Conservation (phyloP, 2,797 vertebrate species). For the Graptemys geographica region DNA sequence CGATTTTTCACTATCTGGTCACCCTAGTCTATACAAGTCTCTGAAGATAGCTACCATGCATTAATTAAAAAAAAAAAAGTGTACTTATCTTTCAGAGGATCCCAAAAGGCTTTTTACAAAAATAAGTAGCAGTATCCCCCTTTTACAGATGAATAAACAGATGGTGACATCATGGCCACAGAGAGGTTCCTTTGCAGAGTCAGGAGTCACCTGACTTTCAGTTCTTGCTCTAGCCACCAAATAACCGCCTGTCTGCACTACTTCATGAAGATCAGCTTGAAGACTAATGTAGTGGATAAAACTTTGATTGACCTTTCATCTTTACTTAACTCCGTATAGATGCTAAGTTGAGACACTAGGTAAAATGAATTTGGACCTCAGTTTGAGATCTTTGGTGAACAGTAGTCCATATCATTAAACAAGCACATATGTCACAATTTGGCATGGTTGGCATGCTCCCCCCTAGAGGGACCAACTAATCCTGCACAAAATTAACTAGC, state of each 20-base stretch:
- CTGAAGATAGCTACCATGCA: neutral
- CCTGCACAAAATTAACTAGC: slow-evolving; percentile 9
- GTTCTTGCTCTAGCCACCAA: neutral
- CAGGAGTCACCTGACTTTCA: neutral
- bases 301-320: neutral
- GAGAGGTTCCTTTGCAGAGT: neutral
- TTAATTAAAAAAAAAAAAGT: neutral
- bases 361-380: neutral
- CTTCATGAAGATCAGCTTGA: neutral
- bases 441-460: neutral
- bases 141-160: neutral
- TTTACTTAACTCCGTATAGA: neutral
- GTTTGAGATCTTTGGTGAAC: neutral
- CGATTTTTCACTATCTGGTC: too few relatives aligned
- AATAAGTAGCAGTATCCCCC: neutral
- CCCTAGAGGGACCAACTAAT: slow-evolving; percentile 14
- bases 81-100: neutral
- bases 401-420: neutral
- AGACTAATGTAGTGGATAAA: neutral
- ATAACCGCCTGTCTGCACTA: neutral
- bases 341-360: neutral
- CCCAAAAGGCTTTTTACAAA: neutral
- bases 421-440: neutral
- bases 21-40: neutral
- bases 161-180: neutral